Evolutionary conservation across 2,888 invertebrate species (phyloP).

Genomic region (Orchestes rusci): DNA sequence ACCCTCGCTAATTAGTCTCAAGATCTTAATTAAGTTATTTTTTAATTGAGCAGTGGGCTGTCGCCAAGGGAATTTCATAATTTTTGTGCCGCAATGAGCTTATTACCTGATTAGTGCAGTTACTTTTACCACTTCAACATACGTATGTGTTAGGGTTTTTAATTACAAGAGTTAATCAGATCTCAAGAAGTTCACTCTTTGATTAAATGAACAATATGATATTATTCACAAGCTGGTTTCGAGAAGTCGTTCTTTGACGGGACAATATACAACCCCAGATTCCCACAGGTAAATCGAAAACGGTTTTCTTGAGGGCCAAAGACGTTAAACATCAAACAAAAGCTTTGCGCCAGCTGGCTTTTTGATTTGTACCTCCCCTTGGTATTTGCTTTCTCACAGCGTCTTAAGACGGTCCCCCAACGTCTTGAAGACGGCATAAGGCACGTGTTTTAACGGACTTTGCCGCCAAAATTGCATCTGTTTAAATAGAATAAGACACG

Average conservation of each 20-base stretch:
- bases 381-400: conserved; percentile 34
- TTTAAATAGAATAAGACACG: conserved; percentile 5
- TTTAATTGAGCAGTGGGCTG: conserved; percentile 38
- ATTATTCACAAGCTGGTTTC: too few relatives aligned
- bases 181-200: too few relatives aligned
- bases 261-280: too few relatives aligned
- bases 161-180: too few relatives aligned
- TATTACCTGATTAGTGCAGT: too few relatives aligned
- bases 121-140: conserved; percentile 4
- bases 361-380: conserved; percentile 42
- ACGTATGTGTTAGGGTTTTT: background rate
- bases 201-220: too few relatives aligned
- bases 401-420: conserved; percentile 36
- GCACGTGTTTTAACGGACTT: conserved; percentile 32
- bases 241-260: too few relatives aligned
- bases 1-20: conserved; percentile 55
- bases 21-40: conserved; percentile 62
- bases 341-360: conserved; percentile 38
- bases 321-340: conserved; percentile 34
- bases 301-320: conserved; percentile 36
- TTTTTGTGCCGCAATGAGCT: conserved; percentile 29
- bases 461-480: conserved; percentile 27
- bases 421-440: conserved; percentile 37
- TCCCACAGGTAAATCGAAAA: conserved; percentile 32
- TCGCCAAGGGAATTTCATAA: conserved; percentile 31